A percentile compares a stretch with the other conserved stretches of the same genome.
Evolutionary conservation across 35 echinoderm and acorn worm genomes (phyloP).

Genomic region (Holothuria glaberrima): DNA sequence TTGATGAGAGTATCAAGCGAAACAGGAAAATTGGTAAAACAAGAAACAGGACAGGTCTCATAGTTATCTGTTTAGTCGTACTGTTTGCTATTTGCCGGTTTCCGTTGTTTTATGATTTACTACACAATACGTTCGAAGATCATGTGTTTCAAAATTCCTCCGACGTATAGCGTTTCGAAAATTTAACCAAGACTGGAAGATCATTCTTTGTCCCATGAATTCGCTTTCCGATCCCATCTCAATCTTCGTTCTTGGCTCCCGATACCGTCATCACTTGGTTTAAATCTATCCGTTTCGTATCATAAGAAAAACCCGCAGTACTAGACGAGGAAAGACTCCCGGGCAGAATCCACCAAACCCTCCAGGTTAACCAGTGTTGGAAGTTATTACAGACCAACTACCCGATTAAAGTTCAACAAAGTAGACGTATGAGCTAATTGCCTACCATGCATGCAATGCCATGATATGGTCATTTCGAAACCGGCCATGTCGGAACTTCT

Average conservation of each 20-base stretch:
- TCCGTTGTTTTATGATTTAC: not conserved
- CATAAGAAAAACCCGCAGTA: not conserved
- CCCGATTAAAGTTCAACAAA: not conserved
- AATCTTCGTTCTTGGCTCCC: slow-evolving; percentile 6
- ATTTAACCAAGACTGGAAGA: not conserved
- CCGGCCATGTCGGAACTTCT: no score
- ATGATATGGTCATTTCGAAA: no score
- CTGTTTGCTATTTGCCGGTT: slow-evolving; percentile 23
- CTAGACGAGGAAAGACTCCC: no score
- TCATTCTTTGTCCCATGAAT: not conserved
- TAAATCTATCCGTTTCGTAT: not conserved
- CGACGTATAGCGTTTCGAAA: not conserved
- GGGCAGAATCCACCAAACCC: not conserved
- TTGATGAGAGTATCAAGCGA: slow-evolving; percentile 2
- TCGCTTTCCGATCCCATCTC: slow-evolving; percentile 6
- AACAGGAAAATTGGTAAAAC: not conserved
- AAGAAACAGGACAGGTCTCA: slow-evolving; percentile 9
- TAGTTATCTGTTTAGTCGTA: not conserved
- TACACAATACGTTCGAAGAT: not conserved
- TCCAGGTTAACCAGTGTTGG: not conserved
- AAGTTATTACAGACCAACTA: slow-evolving; percentile 1
- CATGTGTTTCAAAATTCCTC: no score
- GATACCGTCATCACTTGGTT: not conserved
- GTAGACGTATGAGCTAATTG: not conserved
- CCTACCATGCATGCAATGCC: no score